Evolutionary conservation across 2,797 vertebrate genomes (phyloP), one percentile per base, ranked within the genome.

Genomic region (Sebastes wilsoni): DNA sequence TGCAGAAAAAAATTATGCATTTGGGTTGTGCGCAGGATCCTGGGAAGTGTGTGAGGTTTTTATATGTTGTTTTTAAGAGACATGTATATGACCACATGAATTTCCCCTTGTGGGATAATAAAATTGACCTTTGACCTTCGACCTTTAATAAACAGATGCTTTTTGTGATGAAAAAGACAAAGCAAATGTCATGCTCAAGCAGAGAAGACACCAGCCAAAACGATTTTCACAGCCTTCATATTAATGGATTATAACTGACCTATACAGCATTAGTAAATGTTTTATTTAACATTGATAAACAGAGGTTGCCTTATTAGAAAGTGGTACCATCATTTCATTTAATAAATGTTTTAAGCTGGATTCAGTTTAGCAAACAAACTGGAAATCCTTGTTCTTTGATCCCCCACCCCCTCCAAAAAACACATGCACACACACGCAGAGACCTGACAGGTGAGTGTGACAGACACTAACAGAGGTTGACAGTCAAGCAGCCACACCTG

Each of bases 401-500:
- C 18, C 1, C 38, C 8, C 30, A n/a, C n/a, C 32, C 1, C 10
- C 3, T 1, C 20, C 9, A 2, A 22, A 22, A 22, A 55, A 55
- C 0, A 14, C 54, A 1, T 23, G 54, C 7, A 27, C 14, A 46
- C 23, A 46, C 7, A 61, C 18, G 54, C 18, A 30, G 1, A 10
- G 32, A 11, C 2, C 55, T 9, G 34, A 13, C n/a, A 16, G 1
- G 30, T 27, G 22, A 5, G 27, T 13, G 11, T 27, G 72, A 18
- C 10, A 20, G 32, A 14, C 4, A 2, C 11, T 8, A 3, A 16
- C 54, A 12, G 46, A 16, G 32, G 6, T 0, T 59, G 59, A 59
- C 78, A 58, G 66, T 1, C 14, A 30, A 30, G 58, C 11, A 30
- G 71, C 79, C 85, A 88, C 88, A 82, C 80, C 84, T 88, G 81